A percentile compares a stretch with the other conserved stretches of the same genome.
Conservation (phyloP, 37 sponge, comb jelly and placozoan genomes). For the Dysidea cf. avara region DNA sequence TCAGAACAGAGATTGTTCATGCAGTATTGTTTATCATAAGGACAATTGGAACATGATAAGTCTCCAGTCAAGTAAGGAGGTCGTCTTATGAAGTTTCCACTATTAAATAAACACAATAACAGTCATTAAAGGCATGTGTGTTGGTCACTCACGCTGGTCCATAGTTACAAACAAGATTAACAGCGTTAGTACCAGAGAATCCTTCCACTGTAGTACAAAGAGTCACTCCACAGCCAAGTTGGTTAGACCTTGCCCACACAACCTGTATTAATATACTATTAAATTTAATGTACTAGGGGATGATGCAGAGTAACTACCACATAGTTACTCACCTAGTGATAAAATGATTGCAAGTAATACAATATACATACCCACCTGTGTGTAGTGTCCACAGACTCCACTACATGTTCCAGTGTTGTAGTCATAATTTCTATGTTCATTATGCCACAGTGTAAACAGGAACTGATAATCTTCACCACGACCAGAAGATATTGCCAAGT, state of each 20-base stretch:
- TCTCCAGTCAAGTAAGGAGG: no score
- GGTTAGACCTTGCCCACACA: conserved; percentile 33
- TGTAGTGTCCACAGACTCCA: conserved; percentile 34
- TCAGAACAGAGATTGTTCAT: no score
- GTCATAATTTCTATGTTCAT: not conserved
- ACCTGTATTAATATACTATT: no score
- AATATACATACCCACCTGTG: conserved; percentile 27
- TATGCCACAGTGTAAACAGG: conserved; percentile 2
- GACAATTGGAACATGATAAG: no score
- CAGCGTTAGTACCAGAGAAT: conserved; percentile 15
- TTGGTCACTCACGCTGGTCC: conserved; percentile 38
- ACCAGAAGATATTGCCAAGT: not conserved
- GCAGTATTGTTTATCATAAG: no score
- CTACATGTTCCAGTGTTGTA: conserved; percentile 4
- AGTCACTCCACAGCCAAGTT: conserved; percentile 44
- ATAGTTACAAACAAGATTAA: conserved; percentile 51
- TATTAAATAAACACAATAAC: no score
- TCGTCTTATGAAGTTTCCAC: no score
- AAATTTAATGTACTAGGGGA: not conserved
- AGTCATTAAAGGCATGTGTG: no score
- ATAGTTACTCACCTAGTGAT: not conserved
- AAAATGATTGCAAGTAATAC: not conserved
- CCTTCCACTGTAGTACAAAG: conserved; percentile 5
- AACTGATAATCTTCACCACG: not conserved
- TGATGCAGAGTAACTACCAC: not conserved